A percentile compares a stretch with the other conserved stretches of the same genome.
Evolutionary conservation across 1,140 invertebrate species (phyloP).

Genomic region (Caenorhabditis elegans): WBcel235 BX284606.5:2417501-2418000

Average conservation of each 20-base stretch:
- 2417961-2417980: no score
- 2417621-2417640: slow-evolving; percentile 47
- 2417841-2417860: slow-evolving; percentile 47
- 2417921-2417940: no score
- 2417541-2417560: slow-evolving; percentile 48
- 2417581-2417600: slow-evolving; percentile 36
- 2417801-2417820: no score
- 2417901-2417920: no score
- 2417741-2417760: slow-evolving; percentile 57
- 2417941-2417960: no score
- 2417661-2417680: slow-evolving; percentile 46
- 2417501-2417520: slow-evolving; percentile 34
- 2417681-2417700: slow-evolving; percentile 38
- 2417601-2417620: slow-evolving; percentile 52
- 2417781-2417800: background rate
- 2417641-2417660: slow-evolving; percentile 47
- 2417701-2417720: slow-evolving; percentile 56
- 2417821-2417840: background rate
- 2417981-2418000: no score
- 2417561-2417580: background rate
- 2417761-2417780: slow-evolving; percentile 36
- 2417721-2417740: slow-evolving; percentile 53
- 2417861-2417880: slow-evolving; percentile 42
- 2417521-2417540: slow-evolving; percentile 39
- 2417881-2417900: slow-evolving; percentile 9